Evolutionary conservation across 2,797 vertebrate genomes (phyloP).

Genomic region (Apogon hyalosoma): DNA sequence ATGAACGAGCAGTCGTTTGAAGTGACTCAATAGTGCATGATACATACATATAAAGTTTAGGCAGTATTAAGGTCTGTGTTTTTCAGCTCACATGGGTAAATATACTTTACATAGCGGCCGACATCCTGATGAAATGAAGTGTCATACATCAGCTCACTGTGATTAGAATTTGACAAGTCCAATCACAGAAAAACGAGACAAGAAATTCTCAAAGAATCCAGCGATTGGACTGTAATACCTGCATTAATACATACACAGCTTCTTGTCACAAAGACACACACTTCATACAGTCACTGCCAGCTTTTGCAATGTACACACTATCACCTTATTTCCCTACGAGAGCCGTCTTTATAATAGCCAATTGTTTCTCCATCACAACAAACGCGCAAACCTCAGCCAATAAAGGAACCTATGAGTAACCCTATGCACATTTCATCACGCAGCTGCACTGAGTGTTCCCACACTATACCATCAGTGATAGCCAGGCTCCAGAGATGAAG

Average conservation of each 20-base stretch:
- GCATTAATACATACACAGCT: constrained; percentile 73
- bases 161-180: constrained; percentile 67
- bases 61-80: constrained; percentile 6
- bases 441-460: constrained; percentile 74
- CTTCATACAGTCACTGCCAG: constrained; percentile 55
- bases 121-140: constrained; percentile 48
- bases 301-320: constrained; percentile 67
- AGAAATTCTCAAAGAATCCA: constrained; percentile 63
- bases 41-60: constrained; percentile 4
- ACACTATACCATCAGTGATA: constrained; percentile 61
- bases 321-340: constrained; percentile 81
- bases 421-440: constrained; percentile 80
- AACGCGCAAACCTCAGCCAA: constrained; percentile 67
- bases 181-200: constrained; percentile 71
- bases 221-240: constrained; percentile 69
- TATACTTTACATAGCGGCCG: constrained; percentile 25
- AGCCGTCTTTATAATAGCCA: constrained; percentile 82
- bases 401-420: constrained; percentile 77
- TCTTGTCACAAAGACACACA: constrained; percentile 63
- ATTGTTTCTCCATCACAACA: constrained; percentile 82
- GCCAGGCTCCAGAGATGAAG: constrained; percentile 71
- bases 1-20: neutral
- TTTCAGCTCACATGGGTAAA: constrained; percentile 18
- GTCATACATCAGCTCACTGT: constrained; percentile 57
- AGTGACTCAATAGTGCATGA: neutral